Base-by-base conservation (phyloP, 2,888 invertebrate species). In the Ditula angustiorana region DNA sequence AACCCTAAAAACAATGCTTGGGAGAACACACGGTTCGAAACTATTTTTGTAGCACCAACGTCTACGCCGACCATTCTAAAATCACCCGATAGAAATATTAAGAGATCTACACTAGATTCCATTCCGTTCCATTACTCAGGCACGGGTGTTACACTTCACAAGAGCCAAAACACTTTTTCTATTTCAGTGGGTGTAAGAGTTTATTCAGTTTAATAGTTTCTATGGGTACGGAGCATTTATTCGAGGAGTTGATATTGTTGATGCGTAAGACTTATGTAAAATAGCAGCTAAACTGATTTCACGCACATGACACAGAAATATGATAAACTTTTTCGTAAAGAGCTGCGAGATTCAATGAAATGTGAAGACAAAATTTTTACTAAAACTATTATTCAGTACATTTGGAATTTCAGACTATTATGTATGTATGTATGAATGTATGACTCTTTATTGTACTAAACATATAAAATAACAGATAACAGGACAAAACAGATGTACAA, bases 111-210 rank as follows among this genome's bases (percentile, higher is more conserved):
- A 57, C 71, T 67, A 67, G 62, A 67, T 73, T 72, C 71, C 68
- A 70, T 74, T 74, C 71, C 70, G 69, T 74, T 71, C 73, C 71
- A 73, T 75, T 74, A 74, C 75, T 62, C 71, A 68, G 58, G 66
- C 66, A 64, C 67, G 66, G 61, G 62, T 68, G 61, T 61, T 67
- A 67, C 67, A 69, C 68, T 69, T 71, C 67, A 66, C 65, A 62
- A 71, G 66, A 67, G 68, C 66, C 67, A 72, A 69, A 57, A 61
- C 44, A 75, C 71, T 75, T 77, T 76, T 78, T 82, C 74, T 79
- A 77, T 76, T 75, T 78, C 72, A 67, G 76, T 75, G 70, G 69
- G 66, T 68, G 70, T 67, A 68, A 66, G 69, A 66, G 66, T 62
- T 61, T 56, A 59, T 55, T 33, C 55, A 73, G 71, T 74, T 69